Base-by-base conservation (phyloP, 1,140 invertebrate species). In the Idris sp. region DNA sequence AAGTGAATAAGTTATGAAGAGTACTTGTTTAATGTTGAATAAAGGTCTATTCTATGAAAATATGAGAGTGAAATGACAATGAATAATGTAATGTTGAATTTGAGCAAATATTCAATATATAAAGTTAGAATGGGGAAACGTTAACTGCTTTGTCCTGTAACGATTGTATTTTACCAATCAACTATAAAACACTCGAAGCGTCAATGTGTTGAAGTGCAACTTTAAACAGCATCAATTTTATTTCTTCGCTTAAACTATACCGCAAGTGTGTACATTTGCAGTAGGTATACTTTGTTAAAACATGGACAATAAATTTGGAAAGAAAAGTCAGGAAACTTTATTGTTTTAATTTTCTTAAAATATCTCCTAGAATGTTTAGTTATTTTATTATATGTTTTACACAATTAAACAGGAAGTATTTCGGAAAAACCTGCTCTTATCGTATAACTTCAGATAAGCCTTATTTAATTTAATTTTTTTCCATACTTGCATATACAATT, bases 81-180 rank as follows among this genome's bases (percentile, higher is more conserved):
- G 78, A 81, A 81, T 79, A 74, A 81, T 81, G 78, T 79, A 80
- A 65, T 38, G 48, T 56, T 62, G 77, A 54, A 36, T 62, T 77
- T 65, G 19, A 48, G 61, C 65, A 78, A 80, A 81, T 81, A 81
- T 80, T 81, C 76, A 77, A 80, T 80, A 80, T 74, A 76, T 71
- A 72, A 62, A 65, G 51, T 19, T 11, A 46, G 46, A 58, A 36
- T 46, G 54, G 33, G 15, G 13, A 41, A 54, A 44, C 38, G 43
- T 54, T 65, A 65, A 65, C 61, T 65, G 61, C 41, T 65, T 65
- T 65, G 61, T 65, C 41, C 40, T 65, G 61, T 65, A 46, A 54
- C 61, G 40, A 54, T 54, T 65, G 48, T 65, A 65, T 65, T 54
- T 65, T 46, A 46, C 61, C 61, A 65, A 65, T 46, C 61, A 65